Conservation (phyloP, 2,797 vertebrate species). For the Acrocephalus scirpaceus region DNA sequence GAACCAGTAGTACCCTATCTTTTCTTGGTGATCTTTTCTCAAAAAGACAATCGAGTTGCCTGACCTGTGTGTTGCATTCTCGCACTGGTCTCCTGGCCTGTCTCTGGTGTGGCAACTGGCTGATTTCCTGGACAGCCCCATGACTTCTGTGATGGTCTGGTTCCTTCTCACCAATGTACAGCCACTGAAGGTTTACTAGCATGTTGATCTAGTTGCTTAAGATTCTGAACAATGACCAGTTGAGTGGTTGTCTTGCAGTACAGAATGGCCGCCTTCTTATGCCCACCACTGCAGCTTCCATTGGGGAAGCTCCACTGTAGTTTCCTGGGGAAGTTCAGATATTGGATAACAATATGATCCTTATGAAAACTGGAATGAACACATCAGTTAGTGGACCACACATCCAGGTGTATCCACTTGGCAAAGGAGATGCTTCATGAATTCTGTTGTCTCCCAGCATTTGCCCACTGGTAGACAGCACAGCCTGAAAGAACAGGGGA, state of each 20-base stretch:
- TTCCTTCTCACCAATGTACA: background rate
- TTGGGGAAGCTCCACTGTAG: background rate
- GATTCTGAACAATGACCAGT: background rate
- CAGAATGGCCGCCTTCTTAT: background rate
- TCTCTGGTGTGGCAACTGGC: background rate
- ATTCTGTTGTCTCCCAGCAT: background rate
- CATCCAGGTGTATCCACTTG: background rate
- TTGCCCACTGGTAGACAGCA: background rate
- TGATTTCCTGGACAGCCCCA: background rate
- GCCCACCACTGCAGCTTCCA: background rate
- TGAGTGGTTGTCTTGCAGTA: accelerated
- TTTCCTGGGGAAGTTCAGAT: background rate
- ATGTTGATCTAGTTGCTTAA: background rate
- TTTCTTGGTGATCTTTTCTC: background rate
- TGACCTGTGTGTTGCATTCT: background rate
- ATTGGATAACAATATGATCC: background rate
- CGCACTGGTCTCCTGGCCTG: background rate
- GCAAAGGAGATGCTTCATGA: background rate
- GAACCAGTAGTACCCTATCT: background rate
- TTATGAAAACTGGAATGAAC: background rate
- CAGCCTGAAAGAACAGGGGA: background rate
- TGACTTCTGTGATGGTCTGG: background rate
- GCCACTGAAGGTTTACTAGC: background rate
- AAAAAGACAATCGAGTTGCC: background rate
- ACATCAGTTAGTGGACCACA: no score